These are phyloP conservation scores for Euplexia lucipara DNA, from an alignment of 2,888 invertebrate species.

Conservation along the genomic window DNA sequence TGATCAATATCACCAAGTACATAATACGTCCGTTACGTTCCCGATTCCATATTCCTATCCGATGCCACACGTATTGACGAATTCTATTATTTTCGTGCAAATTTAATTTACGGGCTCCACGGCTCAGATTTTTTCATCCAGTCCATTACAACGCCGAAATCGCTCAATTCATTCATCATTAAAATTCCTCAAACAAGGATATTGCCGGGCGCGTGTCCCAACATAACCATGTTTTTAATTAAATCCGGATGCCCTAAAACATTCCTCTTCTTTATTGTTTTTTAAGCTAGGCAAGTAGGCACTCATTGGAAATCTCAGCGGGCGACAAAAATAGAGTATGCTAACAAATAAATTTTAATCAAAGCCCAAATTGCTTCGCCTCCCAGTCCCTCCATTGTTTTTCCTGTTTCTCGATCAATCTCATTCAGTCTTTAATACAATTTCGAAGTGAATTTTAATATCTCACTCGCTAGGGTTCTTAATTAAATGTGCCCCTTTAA, in stretches of 20 bases:
- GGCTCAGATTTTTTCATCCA: neutral
- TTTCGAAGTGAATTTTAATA: conserved; percentile 75
- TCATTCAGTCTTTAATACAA: conserved; percentile 70
- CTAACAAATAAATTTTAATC: conserved; percentile 86
- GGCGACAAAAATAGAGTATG: conserved; percentile 73
- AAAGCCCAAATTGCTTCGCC: conserved; percentile 79
- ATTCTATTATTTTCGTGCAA: neutral
- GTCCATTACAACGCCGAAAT: conserved; percentile 24
- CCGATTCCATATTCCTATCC: too few species aligned
- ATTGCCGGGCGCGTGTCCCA: conserved; percentile 32
- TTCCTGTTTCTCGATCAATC: conserved; percentile 71
- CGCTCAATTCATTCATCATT: conserved; percentile 19
- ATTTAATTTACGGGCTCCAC: neutral
- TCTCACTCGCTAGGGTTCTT: conserved; percentile 68
- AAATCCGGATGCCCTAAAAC: conserved; percentile 41
- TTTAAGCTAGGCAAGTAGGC: conserved; percentile 50
- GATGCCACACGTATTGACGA: neutral
- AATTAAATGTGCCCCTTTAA: conserved; percentile 54
- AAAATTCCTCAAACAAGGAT: conserved; percentile 28
- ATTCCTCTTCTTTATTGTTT: conserved; percentile 52
- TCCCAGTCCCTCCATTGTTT: conserved; percentile 76
- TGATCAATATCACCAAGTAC: too few species aligned
- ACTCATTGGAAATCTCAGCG: conserved; percentile 65
- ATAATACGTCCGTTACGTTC: conserved; percentile 5
- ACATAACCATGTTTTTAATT: conserved; percentile 58